phyloP scores from a whole-genome alignment of 2,113 vertebrate genomes.

The Mustela lutreola region DNA sequence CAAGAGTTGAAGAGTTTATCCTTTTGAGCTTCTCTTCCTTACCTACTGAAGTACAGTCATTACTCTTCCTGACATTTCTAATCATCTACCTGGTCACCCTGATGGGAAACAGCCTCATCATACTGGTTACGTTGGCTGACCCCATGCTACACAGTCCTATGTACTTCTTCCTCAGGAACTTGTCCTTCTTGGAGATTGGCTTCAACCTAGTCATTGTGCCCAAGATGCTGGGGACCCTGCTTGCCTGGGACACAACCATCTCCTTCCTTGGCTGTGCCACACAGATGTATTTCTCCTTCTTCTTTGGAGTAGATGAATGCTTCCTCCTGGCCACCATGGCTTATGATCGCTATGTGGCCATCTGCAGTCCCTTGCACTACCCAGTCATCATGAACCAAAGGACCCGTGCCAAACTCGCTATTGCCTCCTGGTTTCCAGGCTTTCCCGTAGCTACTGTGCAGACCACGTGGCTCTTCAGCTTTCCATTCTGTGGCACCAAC shows the following conservation, averaged over 20 bases:
- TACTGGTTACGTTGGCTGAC: constrained; percentile 53
- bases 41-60: background rate
- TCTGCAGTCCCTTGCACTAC: background rate
- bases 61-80: background rate
- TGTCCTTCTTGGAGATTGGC: background rate
- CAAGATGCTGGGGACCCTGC: background rate
- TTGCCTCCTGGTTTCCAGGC: background rate
- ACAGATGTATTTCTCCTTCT: background rate
- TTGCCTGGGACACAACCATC: background rate
- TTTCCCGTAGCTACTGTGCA: background rate
- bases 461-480: background rate
- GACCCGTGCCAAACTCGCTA: background rate
- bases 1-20: constrained; percentile 66
- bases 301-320: background rate
- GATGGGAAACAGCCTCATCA: constrained; percentile 58
- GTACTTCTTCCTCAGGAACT: background rate
- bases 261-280: background rate
- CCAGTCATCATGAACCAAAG: background rate
- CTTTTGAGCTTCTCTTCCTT: constrained; percentile 75
- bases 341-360: background rate
- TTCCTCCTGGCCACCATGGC: background rate
- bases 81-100: constrained; percentile 15
- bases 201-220: background rate
- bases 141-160: background rate
- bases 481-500: background rate